Evolutionary conservation across 2,113 vertebrate genomes (phyloP).

Genomic region (Chitala chitala): DNA sequence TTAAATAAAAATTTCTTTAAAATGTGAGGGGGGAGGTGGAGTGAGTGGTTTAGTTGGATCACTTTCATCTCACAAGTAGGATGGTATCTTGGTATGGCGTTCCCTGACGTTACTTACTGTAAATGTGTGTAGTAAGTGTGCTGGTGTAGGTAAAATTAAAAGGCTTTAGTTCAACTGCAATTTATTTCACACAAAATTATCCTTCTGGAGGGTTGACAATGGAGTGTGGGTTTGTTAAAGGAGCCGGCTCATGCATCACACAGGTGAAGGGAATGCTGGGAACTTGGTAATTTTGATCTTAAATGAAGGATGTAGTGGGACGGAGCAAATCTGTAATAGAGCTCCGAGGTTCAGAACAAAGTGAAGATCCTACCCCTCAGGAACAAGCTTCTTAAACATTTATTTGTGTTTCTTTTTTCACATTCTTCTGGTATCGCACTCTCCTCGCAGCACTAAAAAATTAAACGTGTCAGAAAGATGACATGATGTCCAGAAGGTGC

Average conservation of each 20-base stretch:
- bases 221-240: neutral
- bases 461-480: slow-evolving; percentile 49
- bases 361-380: slow-evolving; percentile 3
- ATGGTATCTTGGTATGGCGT: neutral
- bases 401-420: slow-evolving; percentile 30
- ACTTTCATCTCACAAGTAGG: neutral
- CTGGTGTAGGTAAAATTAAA: neutral
- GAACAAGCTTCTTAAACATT: slow-evolving; percentile 39
- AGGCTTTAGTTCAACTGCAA: neutral
- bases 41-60: neutral
- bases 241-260: neutral
- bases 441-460: slow-evolving; percentile 38
- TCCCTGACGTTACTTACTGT: slow-evolving; percentile 1
- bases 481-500: slow-evolving; percentile 49
- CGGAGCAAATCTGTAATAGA: slow-evolving; percentile 13
- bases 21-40: neutral
- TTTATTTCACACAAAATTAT: neutral
- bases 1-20: too few relatives aligned
- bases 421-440: slow-evolving; percentile 23
- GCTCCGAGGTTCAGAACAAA: slow-evolving; percentile 28
- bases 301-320: slow-evolving; percentile 19
- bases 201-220: neutral
- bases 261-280: neutral
- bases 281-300: slow-evolving; percentile 9
- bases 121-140: neutral